These are phyloP conservation scores for Protophormia terraenovae DNA, from an alignment of 2,888 invertebrate species.

Conservation along the genomic window DNA sequence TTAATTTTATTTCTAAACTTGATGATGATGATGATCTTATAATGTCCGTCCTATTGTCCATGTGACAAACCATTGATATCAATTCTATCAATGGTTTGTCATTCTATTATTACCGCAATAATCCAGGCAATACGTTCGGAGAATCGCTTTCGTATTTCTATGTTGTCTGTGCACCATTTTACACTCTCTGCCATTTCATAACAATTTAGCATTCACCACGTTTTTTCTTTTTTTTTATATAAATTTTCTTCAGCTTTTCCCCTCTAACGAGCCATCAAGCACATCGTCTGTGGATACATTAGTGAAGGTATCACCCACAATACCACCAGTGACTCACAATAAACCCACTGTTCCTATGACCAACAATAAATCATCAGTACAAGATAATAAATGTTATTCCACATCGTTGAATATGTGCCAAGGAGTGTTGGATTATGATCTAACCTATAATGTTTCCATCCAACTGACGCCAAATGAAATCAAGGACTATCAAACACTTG, in stretches of 20 bases:
- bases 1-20: too few relatives aligned
- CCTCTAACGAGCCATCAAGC: slow-evolving; percentile 51
- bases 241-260: slow-evolving; percentile 56
- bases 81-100: too few relatives aligned
- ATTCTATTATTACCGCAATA: too few relatives aligned
- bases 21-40: too few relatives aligned
- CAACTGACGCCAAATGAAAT: slow-evolving; percentile 76
- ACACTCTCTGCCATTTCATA: neutral
- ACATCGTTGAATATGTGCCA: slow-evolving; percentile 82
- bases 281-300: slow-evolving; percentile 38
- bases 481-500: slow-evolving; percentile 84
- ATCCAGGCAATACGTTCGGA: too few relatives aligned
- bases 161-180: too few relatives aligned
- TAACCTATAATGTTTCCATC: slow-evolving; percentile 82
- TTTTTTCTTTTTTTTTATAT: slow-evolving; percentile 24
- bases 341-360: slow-evolving; percentile 74
- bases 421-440: slow-evolving; percentile 86
- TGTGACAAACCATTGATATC: too few relatives aligned
- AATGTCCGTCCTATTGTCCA: too few relatives aligned
- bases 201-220: too few relatives aligned
- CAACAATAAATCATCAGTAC: slow-evolving; percentile 67
- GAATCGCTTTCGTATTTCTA: too few relatives aligned
- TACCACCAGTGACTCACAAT: slow-evolving; percentile 82
- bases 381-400: slow-evolving; percentile 78
- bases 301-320: slow-evolving; percentile 84